phyloP scores from a whole-genome alignment of 2,113 vertebrate genomes.

The Centropristis striata region DNA sequence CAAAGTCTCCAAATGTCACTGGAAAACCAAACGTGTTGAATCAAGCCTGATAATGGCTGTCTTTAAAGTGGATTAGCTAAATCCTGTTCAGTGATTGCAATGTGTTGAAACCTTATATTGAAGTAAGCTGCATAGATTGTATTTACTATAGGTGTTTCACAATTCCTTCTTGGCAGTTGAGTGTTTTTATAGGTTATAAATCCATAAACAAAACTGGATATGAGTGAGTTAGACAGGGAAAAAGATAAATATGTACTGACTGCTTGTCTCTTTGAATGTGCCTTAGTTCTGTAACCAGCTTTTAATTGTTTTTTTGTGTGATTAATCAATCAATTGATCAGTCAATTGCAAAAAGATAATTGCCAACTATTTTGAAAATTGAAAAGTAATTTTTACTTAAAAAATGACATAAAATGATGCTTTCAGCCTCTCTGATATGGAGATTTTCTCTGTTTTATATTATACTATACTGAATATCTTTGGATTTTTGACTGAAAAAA shows the following conservation, averaged over 20 bases:
- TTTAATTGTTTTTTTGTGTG: background rate
- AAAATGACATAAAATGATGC: no score
- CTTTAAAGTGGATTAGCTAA: constrained; percentile 45
- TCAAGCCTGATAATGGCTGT: constrained; percentile 53
- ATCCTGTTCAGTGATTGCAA: constrained; percentile 12
- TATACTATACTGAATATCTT: no score
- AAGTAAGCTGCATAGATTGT: background rate
- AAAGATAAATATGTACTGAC: background rate
- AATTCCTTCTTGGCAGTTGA: background rate
- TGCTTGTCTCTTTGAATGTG: background rate
- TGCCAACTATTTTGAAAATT: no score
- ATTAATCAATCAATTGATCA: no score
- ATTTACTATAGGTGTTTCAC: constrained; percentile 4
- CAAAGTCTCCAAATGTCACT: constrained; percentile 41
- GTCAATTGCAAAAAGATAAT: no score
- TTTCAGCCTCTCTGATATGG: no score
- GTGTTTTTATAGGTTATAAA: background rate
- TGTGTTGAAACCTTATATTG: constrained; percentile 34
- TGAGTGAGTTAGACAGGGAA: background rate
- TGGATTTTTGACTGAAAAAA: no score
- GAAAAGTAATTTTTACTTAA: no score
- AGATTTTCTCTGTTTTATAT: no score
- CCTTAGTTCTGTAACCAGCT: background rate
- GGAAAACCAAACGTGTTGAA: constrained; percentile 50
- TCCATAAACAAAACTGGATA: background rate